phyloP scores from a whole-genome alignment of 2,797 vertebrate genomes.

The Manis crassicaudata region DNA sequence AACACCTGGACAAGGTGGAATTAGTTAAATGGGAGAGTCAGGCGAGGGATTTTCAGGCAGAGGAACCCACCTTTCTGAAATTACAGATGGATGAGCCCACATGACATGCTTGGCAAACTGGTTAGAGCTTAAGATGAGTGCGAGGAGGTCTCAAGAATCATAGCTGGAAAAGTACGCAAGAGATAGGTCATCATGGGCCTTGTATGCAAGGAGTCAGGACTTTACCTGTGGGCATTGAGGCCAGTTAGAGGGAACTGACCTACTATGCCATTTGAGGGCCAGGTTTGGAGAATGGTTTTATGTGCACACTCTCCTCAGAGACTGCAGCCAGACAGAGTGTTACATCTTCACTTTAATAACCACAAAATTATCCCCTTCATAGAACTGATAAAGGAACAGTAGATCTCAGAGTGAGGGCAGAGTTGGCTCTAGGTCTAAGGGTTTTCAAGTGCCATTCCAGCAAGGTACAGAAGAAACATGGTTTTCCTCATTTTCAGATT shows the following conservation, averaged over 20 bases:
- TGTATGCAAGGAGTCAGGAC: neutral
- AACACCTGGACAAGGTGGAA: neutral
- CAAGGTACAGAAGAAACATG: neutral
- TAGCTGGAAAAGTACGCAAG: neutral
- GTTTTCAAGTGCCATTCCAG: neutral
- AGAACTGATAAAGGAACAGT: neutral
- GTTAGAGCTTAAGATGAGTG: neutral
- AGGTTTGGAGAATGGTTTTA: neutral
- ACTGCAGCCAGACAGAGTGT: neutral
- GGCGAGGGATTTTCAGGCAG: neutral
- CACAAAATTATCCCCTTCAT: neutral
- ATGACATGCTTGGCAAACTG: neutral
- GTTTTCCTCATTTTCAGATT: neutral
- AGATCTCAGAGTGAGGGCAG: neutral
- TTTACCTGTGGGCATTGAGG: neutral
- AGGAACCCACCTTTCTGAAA: neutral
- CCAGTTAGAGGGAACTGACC: neutral
- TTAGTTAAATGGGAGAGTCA: neutral
- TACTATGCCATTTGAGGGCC: neutral
- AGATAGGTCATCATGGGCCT: neutral
- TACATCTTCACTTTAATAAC: neutral
- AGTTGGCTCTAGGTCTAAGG: neutral
- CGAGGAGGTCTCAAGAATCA: neutral
- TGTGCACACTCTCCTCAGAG: neutral
- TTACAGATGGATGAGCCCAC: neutral